A percentile compares a stretch with the other conserved stretches of the same genome.
Evolutionary conservation across 2,113 vertebrate genomes (phyloP).

Genomic region (Mirza zaza): DNA sequence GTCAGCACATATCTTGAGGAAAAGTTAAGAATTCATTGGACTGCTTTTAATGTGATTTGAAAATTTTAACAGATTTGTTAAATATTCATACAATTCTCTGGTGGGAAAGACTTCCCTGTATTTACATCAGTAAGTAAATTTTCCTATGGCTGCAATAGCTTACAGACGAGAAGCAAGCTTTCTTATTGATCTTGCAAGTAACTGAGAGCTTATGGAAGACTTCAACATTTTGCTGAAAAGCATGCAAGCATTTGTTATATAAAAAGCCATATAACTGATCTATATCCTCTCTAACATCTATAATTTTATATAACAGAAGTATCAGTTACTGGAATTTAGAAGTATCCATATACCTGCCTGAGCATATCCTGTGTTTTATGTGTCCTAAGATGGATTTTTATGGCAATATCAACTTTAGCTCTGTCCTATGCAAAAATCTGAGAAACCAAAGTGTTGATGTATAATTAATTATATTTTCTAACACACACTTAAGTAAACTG

Average conservation of each 20-base stretch:
- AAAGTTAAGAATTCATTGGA: neutral
- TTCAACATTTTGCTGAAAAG: slow-evolving; percentile 1
- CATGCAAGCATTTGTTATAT: neutral
- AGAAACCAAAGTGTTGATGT: slow-evolving; percentile 7
- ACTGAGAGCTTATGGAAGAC: neutral
- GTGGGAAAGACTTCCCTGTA: neutral
- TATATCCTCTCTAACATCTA: neutral
- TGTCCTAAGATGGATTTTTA: neutral
- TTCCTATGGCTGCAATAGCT: neutral
- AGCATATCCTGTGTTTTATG: neutral
- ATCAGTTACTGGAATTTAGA: slow-evolving; percentile 4
- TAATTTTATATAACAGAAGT: slow-evolving; percentile 1
- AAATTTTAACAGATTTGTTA: neutral
- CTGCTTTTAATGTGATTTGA: neutral
- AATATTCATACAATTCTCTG: neutral
- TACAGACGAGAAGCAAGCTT: neutral
- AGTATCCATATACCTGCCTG: neutral
- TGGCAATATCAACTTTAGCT: neutral
- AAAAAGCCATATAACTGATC: neutral
- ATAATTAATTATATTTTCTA: slow-evolving; percentile 22
- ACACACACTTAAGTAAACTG: neutral
- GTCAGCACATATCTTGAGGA: neutral
- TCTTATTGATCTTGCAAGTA: neutral
- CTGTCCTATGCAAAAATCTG: neutral
- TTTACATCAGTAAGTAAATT: neutral